A percentile compares a stretch with the other conserved stretches of the same genome.
These are phyloP conservation scores for Drosophila engyochracea DNA, from an alignment of 2,888 invertebrate genomes.

Conservation along the genomic window DNA sequence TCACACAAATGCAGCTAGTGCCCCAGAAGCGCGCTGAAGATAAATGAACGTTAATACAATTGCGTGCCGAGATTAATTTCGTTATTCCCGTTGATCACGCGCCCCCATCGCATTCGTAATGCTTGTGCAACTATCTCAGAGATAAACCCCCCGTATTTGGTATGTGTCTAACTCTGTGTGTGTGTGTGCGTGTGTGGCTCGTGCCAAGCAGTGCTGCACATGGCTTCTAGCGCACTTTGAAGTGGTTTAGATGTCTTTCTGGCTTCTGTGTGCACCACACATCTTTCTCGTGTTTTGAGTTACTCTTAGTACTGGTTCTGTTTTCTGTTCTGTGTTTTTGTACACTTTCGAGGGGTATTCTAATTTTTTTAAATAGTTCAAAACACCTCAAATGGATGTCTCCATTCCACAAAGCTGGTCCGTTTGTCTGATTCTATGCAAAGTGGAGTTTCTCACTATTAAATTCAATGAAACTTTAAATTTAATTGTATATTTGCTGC, in stretches of 20 bases:
- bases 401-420: background rate
- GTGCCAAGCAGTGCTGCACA: constrained; percentile 51
- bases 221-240: constrained; percentile 35
- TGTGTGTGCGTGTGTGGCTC: constrained; percentile 28
- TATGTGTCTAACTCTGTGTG: background rate
- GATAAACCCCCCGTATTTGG: constrained; percentile 38
- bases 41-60: constrained; percentile 51
- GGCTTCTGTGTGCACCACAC: constrained; percentile 7
- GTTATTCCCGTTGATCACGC: constrained; percentile 58
- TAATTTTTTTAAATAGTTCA: too few relatives aligned
- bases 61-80: constrained; percentile 73
- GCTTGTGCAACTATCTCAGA: constrained; percentile 48
- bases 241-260: constrained; percentile 15
- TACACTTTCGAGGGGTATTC: background rate
- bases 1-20: constrained; percentile 22
- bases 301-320: constrained; percentile 27
- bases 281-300: constrained; percentile 19
- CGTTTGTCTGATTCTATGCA: background rate
- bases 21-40: constrained; percentile 25
- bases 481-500: background rate
- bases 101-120: constrained; percentile 32
- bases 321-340: background rate
- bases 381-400: background rate
- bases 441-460: background rate
- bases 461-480: background rate